phyloP scores from a whole-genome alignment of 2,797 vertebrate species.

The Helarctos malayanus region DNA sequence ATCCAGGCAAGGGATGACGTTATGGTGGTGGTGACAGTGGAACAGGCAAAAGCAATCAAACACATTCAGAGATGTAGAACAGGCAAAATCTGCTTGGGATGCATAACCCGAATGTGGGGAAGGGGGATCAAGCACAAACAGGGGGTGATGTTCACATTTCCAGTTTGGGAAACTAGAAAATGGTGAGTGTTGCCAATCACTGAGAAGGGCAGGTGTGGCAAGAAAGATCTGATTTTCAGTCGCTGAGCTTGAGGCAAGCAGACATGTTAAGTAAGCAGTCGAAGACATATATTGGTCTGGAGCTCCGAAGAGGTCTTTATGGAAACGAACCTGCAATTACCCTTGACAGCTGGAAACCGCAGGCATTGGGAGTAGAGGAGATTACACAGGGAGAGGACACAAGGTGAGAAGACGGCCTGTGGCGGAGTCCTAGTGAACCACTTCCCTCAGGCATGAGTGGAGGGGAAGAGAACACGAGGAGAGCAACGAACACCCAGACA shows the following conservation, averaged over 20 bases:
- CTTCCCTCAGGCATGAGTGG: not conserved
- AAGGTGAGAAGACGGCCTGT: accelerated
- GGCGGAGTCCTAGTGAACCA: not conserved
- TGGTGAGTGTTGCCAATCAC: not conserved
- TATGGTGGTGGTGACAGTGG: accelerated
- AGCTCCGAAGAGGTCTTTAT: not conserved
- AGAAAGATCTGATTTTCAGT: not conserved
- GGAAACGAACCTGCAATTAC: not conserved
- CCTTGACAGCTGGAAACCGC: not conserved
- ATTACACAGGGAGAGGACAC: not conserved
- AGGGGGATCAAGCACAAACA: not conserved
- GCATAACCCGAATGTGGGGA: not conserved
- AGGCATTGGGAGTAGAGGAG: not conserved
- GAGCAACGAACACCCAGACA: not conserved
- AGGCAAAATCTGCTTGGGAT: not conserved
- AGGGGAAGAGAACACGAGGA: not conserved
- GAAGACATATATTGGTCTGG: not conserved
- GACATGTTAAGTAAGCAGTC: not conserved
- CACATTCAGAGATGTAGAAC: not conserved
- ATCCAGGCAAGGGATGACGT: not conserved
- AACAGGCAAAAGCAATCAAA: not conserved
- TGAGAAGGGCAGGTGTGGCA: not conserved
- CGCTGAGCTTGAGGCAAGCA: not conserved
- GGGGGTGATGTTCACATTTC: not conserved
- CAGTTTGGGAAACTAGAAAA: not conserved